Base-by-base conservation (phyloP, 2,888 invertebrate species). In the Orthosia gracilis region DNA sequence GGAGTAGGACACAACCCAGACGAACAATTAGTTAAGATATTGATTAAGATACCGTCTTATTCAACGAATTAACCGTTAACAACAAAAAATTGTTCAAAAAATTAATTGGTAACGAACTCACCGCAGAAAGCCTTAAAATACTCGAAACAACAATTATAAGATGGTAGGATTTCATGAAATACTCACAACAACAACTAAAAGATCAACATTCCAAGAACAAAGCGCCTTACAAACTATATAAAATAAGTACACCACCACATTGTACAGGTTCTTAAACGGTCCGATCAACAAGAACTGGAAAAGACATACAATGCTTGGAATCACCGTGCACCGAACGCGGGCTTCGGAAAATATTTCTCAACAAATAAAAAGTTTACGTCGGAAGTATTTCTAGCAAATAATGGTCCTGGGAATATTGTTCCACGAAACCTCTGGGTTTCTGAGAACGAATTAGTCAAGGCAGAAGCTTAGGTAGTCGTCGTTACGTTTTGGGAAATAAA, bases 311-410 rank as follows among this genome's bases (percentile, higher is more conserved):
- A 83, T 69, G 65, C 50, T 68, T 72, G 13, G 54, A 68, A 74
- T 69, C 80, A 65, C 68, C 66, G 47, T 4, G 50, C 55, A 62
- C 58, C 47, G 52, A 26, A 47, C 58, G 52, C 40, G 55, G 45
- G 73, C 26, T 68, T 63, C 54, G 62, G 55, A 15, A 80, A 82
- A 75, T 75, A 80, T 82, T 80, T 71, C 62, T 18, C 40, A 71
- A 66, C 75, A 84, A 84, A 80, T 81, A 84, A 80, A 80, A 72
- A 78, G 74, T 70, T 79, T 71, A 26, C 74, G 70, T 74, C 31
- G 21, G 52, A 40, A 66, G 67, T 69, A 74, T 80, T 84, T 80
- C 54, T 57, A 75, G 47, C 62, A 84, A 74, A 75, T 84, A 71
- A 84, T 74, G 62, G 65, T 47, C 21, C 55, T n/a, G 45, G 58